Evolutionary conservation across 2,113 vertebrate species (phyloP).

Genomic region (Corydoras maculifer): DNA sequence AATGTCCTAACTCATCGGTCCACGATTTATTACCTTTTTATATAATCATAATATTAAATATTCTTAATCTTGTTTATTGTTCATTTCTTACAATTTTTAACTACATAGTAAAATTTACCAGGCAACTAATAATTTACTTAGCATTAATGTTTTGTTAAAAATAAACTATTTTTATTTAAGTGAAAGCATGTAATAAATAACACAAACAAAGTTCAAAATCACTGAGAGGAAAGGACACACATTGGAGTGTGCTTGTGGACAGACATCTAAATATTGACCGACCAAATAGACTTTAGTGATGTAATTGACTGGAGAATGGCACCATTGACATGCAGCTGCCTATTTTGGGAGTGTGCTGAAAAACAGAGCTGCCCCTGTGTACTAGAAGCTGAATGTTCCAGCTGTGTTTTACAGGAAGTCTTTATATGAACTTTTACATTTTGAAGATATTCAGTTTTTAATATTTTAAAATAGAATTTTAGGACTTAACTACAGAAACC

Average conservation of each 20-base stretch:
- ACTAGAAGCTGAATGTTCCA: conserved; percentile 19
- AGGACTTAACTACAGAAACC: too few species aligned
- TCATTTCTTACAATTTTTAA: too few species aligned
- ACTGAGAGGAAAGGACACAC: background rate
- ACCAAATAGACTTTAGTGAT: conserved; percentile 30
- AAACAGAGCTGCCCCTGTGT: conserved; percentile 29
- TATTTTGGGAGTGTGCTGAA: conserved; percentile 25
- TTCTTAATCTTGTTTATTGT: too few species aligned
- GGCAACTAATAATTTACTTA: too few species aligned
- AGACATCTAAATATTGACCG: conserved; percentile 38
- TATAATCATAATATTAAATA: too few species aligned
- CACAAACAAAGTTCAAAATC: background rate
- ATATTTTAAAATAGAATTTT: too few species aligned
- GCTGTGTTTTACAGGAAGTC: conserved; percentile 10
- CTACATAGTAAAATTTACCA: too few species aligned
- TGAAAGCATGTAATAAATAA: background rate
- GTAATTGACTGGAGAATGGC: conserved; percentile 24
- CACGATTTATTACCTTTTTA: too few species aligned
- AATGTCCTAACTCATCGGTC: too few species aligned
- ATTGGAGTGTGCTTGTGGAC: conserved; percentile 15
- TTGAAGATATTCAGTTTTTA: background rate
- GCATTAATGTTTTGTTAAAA: too few species aligned
- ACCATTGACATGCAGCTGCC: conserved; percentile 17
- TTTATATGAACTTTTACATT: background rate
- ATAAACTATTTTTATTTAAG: background rate